Percentiles rank a stretch among this genome's conserved stretches.
Conservation (phyloP, 1,140 invertebrate genomes). For the Danaus plexippus region DNA sequence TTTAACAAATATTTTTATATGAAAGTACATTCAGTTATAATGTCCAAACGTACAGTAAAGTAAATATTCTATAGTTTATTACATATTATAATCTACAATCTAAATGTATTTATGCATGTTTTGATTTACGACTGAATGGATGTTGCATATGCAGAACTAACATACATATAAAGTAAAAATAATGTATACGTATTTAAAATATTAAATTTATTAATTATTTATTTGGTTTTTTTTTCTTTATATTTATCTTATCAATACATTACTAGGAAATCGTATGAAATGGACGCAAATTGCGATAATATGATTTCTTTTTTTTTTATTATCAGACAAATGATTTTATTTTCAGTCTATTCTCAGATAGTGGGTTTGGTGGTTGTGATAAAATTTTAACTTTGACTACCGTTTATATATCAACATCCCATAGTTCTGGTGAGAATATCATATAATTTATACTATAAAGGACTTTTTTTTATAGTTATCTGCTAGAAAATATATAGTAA, state of each 20-base stretch:
- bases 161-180: conserved; percentile 2
- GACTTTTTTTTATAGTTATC: too few species aligned
- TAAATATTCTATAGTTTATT: too few species aligned
- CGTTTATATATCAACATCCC: conserved; percentile 11
- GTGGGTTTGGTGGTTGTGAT: conserved; percentile 52
- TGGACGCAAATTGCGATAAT: conserved; percentile 62
- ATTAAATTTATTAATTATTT: background rate
- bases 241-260: conserved; percentile 34
- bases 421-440: conserved; percentile 19
- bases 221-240: too few species aligned
- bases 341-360: conserved; percentile 65
- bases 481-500: too few species aligned
- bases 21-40: too few species aligned
- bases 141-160: background rate
- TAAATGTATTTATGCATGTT: too few species aligned
- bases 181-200: background rate
- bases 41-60: too few species aligned
- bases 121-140: too few species aligned
- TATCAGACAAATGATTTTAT: conserved; percentile 49
- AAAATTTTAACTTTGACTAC: conserved; percentile 12
- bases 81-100: too few species aligned
- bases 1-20: too few species aligned
- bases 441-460: background rate
- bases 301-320: conserved; percentile 56
- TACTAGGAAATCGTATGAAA: conserved; percentile 51